Evolutionary conservation across 2,113 vertebrate species (phyloP).

Genomic region (Perca schrenkii): DNA sequence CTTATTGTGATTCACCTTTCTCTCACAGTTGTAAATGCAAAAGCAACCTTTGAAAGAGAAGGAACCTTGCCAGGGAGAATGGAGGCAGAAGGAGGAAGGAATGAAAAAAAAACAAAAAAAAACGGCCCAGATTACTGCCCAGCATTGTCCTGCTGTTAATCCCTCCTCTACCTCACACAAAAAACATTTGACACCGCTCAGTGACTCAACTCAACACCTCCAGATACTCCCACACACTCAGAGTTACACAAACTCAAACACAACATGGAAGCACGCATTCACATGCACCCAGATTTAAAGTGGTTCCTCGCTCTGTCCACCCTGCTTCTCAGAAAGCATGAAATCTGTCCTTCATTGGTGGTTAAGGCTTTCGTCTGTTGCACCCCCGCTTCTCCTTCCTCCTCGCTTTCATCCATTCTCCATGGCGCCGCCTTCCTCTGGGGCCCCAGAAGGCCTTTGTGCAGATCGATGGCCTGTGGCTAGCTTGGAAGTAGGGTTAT

Average conservation of each 20-base stretch:
- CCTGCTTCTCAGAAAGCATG: slow-evolving; percentile 59
- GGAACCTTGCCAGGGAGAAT: slow-evolving; percentile 2
- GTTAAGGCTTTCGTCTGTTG: slow-evolving; percentile 33
- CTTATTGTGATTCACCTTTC: slow-evolving; percentile 43
- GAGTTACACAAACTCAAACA: slow-evolving; percentile 53
- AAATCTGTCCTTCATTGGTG: slow-evolving; percentile 62
- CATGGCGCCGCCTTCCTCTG: slow-evolving; percentile 46
- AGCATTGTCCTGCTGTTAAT: slow-evolving; percentile 71
- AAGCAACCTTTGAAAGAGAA: slow-evolving; percentile 23
- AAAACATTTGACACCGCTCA: slow-evolving; percentile 79
- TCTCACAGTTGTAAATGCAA: slow-evolving; percentile 46
- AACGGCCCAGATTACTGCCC: slow-evolving; percentile 62
- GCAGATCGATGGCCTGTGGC: slow-evolving; percentile 76
- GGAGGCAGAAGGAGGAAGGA: slow-evolving; percentile 24
- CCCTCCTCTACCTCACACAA: slow-evolving; percentile 64
- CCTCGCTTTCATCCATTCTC: slow-evolving; percentile 70
- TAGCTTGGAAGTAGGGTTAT: slow-evolving; percentile 50
- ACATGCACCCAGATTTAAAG: slow-evolving; percentile 33
- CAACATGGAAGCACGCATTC: slow-evolving; percentile 16
- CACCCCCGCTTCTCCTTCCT: slow-evolving; percentile 52
- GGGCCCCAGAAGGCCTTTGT: slow-evolving; percentile 69
- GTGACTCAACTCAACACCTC: slow-evolving; percentile 44
- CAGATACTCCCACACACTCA: slow-evolving; percentile 54
- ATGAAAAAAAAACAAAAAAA: slow-evolving; percentile 53
- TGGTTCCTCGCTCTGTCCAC: slow-evolving; percentile 45